These are phyloP conservation scores for Crenichthys baileyi DNA, from an alignment of 2,797 vertebrate species.

Conservation along the genomic window DNA sequence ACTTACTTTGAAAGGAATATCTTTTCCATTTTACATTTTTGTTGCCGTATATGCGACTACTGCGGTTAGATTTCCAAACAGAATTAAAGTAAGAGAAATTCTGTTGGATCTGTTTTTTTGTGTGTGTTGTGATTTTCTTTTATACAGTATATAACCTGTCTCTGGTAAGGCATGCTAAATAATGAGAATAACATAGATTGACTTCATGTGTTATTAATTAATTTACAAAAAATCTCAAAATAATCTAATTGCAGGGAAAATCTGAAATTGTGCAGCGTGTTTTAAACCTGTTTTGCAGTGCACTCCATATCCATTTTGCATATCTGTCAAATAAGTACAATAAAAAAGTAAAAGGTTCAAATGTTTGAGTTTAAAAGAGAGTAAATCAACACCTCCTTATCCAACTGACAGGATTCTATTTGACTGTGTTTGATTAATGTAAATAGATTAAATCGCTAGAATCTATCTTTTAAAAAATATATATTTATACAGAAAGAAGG, in stretches of 20 bases:
- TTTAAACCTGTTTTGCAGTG: not conserved
- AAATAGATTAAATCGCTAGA: not conserved
- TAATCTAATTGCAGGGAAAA: not conserved
- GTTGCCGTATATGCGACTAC: conserved; percentile 9
- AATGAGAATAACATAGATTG: not conserved
- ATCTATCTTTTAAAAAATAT: not conserved
- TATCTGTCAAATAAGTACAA: too few relatives aligned
- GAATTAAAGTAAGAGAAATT: not conserved
- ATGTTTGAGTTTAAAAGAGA: not conserved
- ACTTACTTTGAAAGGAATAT: conserved; percentile 24
- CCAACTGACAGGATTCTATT: not conserved
- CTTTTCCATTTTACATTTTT: conserved; percentile 33
- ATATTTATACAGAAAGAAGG: not conserved
- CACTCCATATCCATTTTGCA: not conserved
- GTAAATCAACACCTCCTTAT: not conserved
- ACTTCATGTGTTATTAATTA: not conserved
- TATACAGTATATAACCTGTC: not conserved
- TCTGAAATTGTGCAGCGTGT: not conserved
- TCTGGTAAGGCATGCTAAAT: too few relatives aligned
- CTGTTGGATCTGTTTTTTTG: not conserved
- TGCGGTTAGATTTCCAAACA: conserved; percentile 15
- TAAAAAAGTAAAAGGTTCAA: not conserved
- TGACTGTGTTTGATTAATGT: not conserved
- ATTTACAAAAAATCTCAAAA: not conserved
- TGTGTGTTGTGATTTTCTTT: not conserved